Conservation (phyloP, 2,113 vertebrate species). For the Ardeotis arabs region DNA sequence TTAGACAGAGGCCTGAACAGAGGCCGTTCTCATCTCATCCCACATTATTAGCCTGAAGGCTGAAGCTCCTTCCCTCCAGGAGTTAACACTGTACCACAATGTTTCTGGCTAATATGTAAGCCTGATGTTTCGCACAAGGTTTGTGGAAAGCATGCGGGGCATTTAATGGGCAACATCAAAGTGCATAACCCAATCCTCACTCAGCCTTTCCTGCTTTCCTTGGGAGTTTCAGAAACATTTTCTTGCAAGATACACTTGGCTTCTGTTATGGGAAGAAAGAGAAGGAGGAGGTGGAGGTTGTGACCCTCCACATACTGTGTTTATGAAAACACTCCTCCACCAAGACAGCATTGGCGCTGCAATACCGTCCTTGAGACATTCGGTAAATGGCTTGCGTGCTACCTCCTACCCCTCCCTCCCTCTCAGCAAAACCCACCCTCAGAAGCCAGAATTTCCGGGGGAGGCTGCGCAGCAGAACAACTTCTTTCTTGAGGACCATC, state of each 20-base stretch:
- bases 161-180: background rate
- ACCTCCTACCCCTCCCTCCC: background rate
- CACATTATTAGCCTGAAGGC: background rate
- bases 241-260: constrained; percentile 24
- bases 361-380: background rate
- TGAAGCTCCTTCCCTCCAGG: background rate
- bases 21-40: background rate
- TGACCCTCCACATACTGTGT: constrained; percentile 24
- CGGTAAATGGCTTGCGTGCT: background rate
- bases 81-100: background rate
- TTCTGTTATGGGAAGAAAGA: constrained; percentile 10
- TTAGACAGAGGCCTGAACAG: fast-evolving
- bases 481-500: background rate
- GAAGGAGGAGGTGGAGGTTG: constrained; percentile 47
- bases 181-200: background rate
- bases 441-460: background rate
- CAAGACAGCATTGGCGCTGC: background rate
- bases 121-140: background rate
- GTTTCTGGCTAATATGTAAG: constrained; percentile 19
- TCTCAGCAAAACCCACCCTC: background rate
- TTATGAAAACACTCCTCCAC: constrained; percentile 35
- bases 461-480: background rate
- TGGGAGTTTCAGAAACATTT: background rate
- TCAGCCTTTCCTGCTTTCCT: background rate
- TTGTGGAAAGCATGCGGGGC: background rate